Base-by-base conservation (phyloP, 2,113 vertebrate genomes). In the Notothenia coriiceps region DNA sequence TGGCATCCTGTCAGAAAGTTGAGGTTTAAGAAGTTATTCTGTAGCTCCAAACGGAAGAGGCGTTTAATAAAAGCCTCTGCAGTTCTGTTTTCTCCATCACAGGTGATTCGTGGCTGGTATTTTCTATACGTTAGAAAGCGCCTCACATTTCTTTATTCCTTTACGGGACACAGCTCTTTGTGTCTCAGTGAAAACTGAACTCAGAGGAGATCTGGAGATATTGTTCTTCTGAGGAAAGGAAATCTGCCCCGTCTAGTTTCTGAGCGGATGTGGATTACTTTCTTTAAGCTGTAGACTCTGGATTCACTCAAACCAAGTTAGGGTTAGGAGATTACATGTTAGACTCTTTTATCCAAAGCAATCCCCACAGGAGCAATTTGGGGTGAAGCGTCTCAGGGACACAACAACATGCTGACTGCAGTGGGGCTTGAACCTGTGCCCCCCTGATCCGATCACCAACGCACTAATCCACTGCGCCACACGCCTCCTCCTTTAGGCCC, bases 71-170 rank as follows among this genome's bases (percentile, higher is more conserved):
- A 66, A 77, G 56, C n/a, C 55, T 17, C 6, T 73, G 54, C 54
- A 50, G 52, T 17, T 10, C 5, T 56, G 50, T 33, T 44, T 33
- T 18, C 17, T 40, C 5, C 10, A 35, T 55, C 29, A 44, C 43
- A 62, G 54, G 25, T 59, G 68, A 84, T 72, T 86, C 73, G 86
- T 82, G 49, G 33, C 6, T 62, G 17, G 40, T 63, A 12, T 49
- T 76, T 66, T 75, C 57, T 25, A 20, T 77, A 15, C 1, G 20
- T 74, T 87, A 29, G 61, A 65, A 70, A 22, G 44, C 29, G 59
- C 61, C 10, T 43, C 13, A 5, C 20, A 29, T 44, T 18, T 64
- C 25, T 69, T 62, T 22, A 18, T 52, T 49, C 47, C 18, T 33
- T 15, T 9, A 17, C 14, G n/a, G n/a, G 55, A 17, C 29, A 4